Conservation (phyloP, 2,888 invertebrate species). For the Cheilosia pagana region DNA sequence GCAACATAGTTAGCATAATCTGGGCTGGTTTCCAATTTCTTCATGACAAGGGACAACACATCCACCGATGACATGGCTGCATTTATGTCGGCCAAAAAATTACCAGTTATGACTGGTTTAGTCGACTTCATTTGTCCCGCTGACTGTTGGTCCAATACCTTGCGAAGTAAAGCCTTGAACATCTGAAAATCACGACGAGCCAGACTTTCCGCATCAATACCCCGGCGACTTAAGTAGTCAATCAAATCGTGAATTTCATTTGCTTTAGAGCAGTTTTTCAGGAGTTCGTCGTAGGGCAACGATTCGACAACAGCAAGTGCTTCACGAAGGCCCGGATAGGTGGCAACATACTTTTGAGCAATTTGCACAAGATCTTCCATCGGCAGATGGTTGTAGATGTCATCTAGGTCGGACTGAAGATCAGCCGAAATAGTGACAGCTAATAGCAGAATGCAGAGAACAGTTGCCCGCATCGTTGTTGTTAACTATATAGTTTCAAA, state of each 20-base stretch:
- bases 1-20: conserved; percentile 5
- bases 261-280: not conserved
- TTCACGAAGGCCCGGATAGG: not conserved
- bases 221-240: not conserved
- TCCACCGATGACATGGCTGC: not conserved
- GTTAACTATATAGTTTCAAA: not conserved
- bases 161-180: not conserved
- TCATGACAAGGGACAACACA: not conserved
- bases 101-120: not conserved
- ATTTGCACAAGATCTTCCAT: not conserved
- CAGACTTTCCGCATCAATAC: not conserved
- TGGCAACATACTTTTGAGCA: not conserved
- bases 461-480: not conserved
- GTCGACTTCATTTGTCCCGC: not conserved
- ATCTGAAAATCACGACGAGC: not conserved
- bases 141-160: not conserved
- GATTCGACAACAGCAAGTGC: not conserved
- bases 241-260: not conserved
- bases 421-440: conserved; percentile 7
- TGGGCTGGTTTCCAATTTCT: not conserved
- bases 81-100: not conserved
- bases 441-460: not conserved
- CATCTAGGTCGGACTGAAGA: not conserved
- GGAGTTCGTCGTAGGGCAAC: not conserved
- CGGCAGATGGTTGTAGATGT: not conserved